Evolutionary conservation across 2,113 vertebrate genomes (phyloP), one percentile per base, ranked within the genome.

Genomic region (Mellivora capensis): DNA sequence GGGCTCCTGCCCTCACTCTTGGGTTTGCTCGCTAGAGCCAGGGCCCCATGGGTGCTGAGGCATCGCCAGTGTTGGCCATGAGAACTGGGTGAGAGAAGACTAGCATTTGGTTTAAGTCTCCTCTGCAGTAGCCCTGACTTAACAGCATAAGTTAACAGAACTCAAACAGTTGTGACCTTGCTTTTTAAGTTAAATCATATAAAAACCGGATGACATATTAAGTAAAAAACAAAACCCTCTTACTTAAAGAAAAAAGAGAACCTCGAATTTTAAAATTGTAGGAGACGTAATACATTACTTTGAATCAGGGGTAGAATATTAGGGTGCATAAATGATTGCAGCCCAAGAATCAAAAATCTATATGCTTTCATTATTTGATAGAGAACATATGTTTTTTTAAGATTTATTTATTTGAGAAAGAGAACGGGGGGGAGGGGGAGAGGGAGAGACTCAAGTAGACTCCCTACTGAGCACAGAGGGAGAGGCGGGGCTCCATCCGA

Each of bases 301-400:
- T 91, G 61, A 90, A 69, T 96, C 72, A 72, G 76, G 71, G 39
- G 25, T 61, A 79, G 25, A 95, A 31, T 82, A 15, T 86, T 89
- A 64, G 14, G 15, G n/a, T 44, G 4, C 12, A 59, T 37, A 82
- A 88, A 57, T 54, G 52, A 72, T 29, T 87, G 8, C 1, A 83
- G 44, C 72, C 42, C 69, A 95, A 71, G 62, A 86, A 81, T 17
- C 18, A 69, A 49, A 96, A 57, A 89, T 76, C 20, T 42, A 0
- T 80, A 42, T 93, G 39, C 31, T 74, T 95, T 44, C 91, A 77
- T 90, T 93, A 80, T 67, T 87, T 97, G n/a, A 20, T 27, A 71
- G 47, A 80, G 37, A 90, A 67, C 6, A 6, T 69, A 31, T 64
- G 4, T n/a, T 69, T 69, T 69, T n/a, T 11, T 4, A 69, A 69